phyloP scores from a whole-genome alignment of 2,888 invertebrate species.

The Parthenolecanium corni region DNA sequence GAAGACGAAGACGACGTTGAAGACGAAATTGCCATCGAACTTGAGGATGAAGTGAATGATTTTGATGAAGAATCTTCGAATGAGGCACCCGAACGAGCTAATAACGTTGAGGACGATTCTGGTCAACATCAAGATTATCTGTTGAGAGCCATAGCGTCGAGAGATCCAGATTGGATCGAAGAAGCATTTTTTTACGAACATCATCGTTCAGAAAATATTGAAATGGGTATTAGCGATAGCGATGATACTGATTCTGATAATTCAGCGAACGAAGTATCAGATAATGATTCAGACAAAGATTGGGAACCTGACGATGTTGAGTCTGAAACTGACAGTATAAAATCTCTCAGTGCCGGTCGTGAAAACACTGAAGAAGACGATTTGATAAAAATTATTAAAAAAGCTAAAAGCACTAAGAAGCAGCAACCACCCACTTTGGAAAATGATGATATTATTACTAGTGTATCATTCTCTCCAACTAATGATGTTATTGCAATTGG shows the following conservation, averaged over 20 bases:
- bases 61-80: background rate
- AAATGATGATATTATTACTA: background rate
- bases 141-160: no score
- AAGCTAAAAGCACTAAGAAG: background rate
- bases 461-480: constrained; percentile 10
- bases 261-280: background rate
- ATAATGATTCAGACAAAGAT: background rate
- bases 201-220: no score
- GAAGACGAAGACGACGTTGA: constrained; percentile 9
- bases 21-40: background rate
- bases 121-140: background rate
- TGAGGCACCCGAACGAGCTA: background rate
- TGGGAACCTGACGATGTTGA: background rate
- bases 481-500: constrained; percentile 10
- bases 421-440: constrained; percentile 5
- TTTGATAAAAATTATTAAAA: constrained; percentile 4
- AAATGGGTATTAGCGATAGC: no score
- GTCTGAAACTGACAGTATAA: background rate
- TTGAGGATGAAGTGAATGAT: background rate
- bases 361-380: constrained; percentile 3
- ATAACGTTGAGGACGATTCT: background rate
- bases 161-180: no score
- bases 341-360: constrained; percentile 8
- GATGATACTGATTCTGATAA: constrained; percentile 2
- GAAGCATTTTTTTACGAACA: no score